A percentile compares a stretch with the other conserved stretches of the same genome.
phyloP scores from a whole-genome alignment of 2,113 vertebrate genomes.

The Isurus oxyrinchus region DNA sequence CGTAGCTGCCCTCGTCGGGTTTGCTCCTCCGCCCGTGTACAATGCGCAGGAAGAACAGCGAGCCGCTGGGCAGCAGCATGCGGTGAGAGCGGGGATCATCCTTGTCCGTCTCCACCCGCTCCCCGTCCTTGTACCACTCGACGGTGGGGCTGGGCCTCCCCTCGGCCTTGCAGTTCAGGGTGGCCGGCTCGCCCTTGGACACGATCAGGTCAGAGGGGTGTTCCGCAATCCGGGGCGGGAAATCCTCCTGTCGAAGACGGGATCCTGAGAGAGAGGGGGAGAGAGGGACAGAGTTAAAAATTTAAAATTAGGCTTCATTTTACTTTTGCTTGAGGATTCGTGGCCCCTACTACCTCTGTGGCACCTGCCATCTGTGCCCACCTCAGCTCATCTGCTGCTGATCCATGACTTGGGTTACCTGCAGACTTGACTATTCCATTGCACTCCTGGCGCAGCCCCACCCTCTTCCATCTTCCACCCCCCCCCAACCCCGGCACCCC shows the following conservation, averaged over 20 bases:
- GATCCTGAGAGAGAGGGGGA: constrained; percentile 66
- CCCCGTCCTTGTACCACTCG: constrained; percentile 97
- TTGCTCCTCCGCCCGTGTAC: constrained; percentile 93
- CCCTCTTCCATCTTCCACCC: no score
- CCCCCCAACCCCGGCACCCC: no score
- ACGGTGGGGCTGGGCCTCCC: constrained; percentile 88
- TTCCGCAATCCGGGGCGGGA: constrained; percentile 90
- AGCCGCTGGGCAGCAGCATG: constrained; percentile 93
- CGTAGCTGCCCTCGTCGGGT: constrained; percentile 90
- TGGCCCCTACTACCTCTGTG: no score
- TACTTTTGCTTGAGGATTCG: neutral
- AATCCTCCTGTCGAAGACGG: constrained; percentile 94
- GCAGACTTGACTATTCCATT: no score
- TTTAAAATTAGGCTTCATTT: neutral
- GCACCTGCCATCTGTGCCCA: no score
- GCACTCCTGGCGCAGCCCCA: no score
- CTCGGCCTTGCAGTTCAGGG: constrained; percentile 96
- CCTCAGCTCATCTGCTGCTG: no score
- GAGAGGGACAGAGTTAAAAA: neutral
- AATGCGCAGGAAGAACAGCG: constrained; percentile 91
- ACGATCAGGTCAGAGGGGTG: constrained; percentile 97
- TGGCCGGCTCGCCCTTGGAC: constrained; percentile 95
- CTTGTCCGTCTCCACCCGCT: constrained; percentile 92
- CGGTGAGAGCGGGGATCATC: constrained; percentile 92
- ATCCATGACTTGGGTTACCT: no score